phyloP scores from a whole-genome alignment of 37 sponge, comb jelly and placozoan genomes.

The Halisarca cf. caerulea region DNA sequence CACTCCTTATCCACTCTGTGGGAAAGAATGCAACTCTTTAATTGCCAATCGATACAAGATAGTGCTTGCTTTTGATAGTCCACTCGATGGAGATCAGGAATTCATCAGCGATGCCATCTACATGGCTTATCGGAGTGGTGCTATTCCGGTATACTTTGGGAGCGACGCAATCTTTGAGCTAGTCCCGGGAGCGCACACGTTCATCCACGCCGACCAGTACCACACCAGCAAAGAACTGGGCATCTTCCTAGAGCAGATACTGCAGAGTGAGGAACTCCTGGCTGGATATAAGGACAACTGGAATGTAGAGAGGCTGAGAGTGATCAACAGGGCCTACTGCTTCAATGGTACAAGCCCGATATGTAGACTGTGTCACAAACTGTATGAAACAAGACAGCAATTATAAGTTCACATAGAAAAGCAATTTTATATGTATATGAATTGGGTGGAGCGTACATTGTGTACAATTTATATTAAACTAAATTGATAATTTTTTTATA shows the following conservation, averaged over 20 bases:
- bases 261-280: not conserved
- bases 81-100: not conserved
- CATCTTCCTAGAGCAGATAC: not conserved
- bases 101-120: conserved; percentile 16
- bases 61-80: conserved; percentile 4
- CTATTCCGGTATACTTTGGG: conserved; percentile 17
- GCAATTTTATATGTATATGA: no score
- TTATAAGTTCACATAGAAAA: no score
- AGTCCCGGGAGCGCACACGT: conserved; percentile 18
- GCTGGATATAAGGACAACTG: conserved; percentile 9
- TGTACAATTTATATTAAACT: no score
- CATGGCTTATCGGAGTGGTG: conserved; percentile 10
- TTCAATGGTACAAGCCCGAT: conserved; percentile 22
- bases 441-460: no score
- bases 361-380: not conserved
- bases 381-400: no score
- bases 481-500: no score
- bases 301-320: not conserved
- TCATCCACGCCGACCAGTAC: conserved; percentile 11
- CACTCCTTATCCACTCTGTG: not conserved
- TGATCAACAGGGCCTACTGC: not conserved
- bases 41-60: conserved; percentile 21
- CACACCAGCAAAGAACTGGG: not conserved
- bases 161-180: not conserved
- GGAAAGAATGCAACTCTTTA: not conserved